Base-by-base conservation (phyloP, 2,113 vertebrate species). In the Halichoeres trimaculatus region DNA sequence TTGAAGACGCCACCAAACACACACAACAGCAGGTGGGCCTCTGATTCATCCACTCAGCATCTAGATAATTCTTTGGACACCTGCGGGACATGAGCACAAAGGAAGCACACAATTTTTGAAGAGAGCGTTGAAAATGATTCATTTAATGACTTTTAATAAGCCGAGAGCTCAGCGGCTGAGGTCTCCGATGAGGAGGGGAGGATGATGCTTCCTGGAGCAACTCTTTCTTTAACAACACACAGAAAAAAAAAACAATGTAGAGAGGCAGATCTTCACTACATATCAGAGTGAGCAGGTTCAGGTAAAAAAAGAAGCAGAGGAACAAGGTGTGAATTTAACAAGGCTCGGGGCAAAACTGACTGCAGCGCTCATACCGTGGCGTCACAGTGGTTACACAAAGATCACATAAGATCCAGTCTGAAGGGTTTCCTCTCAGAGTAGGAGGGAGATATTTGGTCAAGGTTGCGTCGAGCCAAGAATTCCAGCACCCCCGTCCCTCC, bases 141-240 rank as follows among this genome's bases (percentile, higher is more conserved):
- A 77, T 84, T 80, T 75, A 84, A 84, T 75, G 59, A 79, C 2
- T 24, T 45, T 58, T 63, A 84, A 82, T 66, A 62, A 64, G 50
- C 53, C 23, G 35, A 74, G 64, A 56, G 51, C 34, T 57, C 74
- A 43, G 20, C 53, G n/a, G 68, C 47, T 43, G 65, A 66, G 64
- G 24, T 64, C 73, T 76, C 51, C 61, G 57, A 63, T 41, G 51
- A 76, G 40, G 56, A 76, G 40, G 60, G 54, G 61, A 63, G 35
- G 69, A 79, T 26, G 36, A 48, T n/a, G 38, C 1, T 36, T 57
- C 24, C 41, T 3, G 1, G 51, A 54, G 41, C n/a, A 47, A 68
- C 8, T 2, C 61, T 63, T 35, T 57, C 17, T 5, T 13, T 9
- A 10, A 68, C 19, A 23, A 36, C 48, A 56, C 13, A 52, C 10